Evolutionary conservation across 2,113 vertebrate genomes (phyloP), one percentile per base, ranked within the genome.

Genomic region (Entelurus aequoreus): DNA sequence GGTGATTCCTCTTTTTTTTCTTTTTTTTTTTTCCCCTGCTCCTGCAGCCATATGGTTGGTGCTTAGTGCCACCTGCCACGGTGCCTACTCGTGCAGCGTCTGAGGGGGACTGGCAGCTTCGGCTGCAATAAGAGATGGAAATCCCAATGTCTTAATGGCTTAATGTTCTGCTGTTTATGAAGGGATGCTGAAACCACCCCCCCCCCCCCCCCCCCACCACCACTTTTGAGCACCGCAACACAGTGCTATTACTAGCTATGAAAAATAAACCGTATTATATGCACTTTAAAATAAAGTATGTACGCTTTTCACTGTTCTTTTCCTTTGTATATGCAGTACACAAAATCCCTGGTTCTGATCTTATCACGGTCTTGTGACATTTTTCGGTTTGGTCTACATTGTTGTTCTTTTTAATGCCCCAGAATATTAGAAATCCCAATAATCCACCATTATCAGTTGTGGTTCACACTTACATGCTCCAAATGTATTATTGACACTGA

Each of bases 41-140:
- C 71, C 74, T 65, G 68, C 65, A 49, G 66, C 85, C 88, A 86
- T 91, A 90, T 89, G 88, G 76, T 73, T 74, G 63, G 66, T 57
- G 70, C 77, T 87, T 66, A 28, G 59, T 71, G 85, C 84, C 89
- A 87, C 85, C 79, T 86, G 82, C 81, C 80, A 82, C 71, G 79
- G 75, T 72, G 60, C 74, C 74, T 71, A 73, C 63, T 65, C 67
- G 76, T 72, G 68, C 68, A 65, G n/a, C 9, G 10, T 56, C 14
- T 40, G 5, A 6, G 54, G 16, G 57, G 52, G 67, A 65, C 66
- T 78, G 77, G 72, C 72, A 74, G 66, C 44, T 71, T 71, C 6
- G 11, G 67, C 71, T 60, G 66, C 62, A 51, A 65, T 16, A 54
- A 75, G 69, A 74, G 62, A 63, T 73, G 64, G 58, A 80, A 84